Conservation (phyloP, 2,113 vertebrate genomes). For the Isurus oxyrinchus region DNA sequence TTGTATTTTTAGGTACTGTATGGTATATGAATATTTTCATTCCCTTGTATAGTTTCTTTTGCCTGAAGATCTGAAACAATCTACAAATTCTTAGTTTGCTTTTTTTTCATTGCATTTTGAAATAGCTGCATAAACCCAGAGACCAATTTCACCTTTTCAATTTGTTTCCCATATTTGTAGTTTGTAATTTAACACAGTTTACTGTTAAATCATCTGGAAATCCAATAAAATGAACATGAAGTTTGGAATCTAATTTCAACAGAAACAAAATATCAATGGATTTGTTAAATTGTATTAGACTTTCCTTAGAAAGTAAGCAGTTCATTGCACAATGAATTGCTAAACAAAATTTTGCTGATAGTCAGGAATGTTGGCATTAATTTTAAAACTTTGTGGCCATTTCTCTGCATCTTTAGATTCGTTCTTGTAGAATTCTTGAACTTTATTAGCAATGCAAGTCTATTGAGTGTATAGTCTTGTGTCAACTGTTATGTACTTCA, state of each 20-base stretch:
- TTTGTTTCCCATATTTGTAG: neutral
- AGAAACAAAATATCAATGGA: neutral
- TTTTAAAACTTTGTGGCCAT: neutral
- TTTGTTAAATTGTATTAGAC: neutral
- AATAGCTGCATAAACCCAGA: neutral
- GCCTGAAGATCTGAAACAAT: neutral
- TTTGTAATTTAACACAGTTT: neutral
- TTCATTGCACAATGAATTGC: neutral
- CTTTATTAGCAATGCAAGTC: neutral
- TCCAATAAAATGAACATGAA: neutral
- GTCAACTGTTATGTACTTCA: constrained; percentile 6
- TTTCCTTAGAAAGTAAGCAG: neutral
- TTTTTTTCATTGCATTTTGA: neutral
- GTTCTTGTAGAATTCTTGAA: neutral
- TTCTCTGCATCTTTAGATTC: neutral
- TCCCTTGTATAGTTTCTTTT: neutral
- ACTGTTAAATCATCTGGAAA: neutral
- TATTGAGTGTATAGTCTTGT: neutral
- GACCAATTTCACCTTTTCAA: neutral
- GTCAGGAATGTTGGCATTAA: neutral
- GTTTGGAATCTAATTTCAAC: neutral
- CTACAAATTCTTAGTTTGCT: neutral
- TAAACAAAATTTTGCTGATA: neutral
- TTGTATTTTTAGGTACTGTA: neutral
- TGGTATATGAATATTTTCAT: neutral